Base-by-base conservation (phyloP, 2,113 vertebrate species). In the Argyrosomus japonicus region DNA sequence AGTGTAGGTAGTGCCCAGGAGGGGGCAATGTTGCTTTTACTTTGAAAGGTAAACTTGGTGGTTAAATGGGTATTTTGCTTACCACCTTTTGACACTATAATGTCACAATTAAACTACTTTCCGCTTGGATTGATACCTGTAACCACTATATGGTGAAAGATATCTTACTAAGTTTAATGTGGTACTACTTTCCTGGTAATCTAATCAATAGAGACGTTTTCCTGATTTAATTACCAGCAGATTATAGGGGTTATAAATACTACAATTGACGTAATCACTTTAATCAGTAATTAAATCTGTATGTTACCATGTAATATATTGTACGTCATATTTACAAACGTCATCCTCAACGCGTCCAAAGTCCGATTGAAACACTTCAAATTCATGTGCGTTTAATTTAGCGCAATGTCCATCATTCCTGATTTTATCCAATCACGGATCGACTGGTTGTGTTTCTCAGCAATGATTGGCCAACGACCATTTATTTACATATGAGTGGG, bases 401-500 rank as follows among this genome's bases (percentile, higher is more conserved):
- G 14, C 0, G 2, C 5, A 14, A 19, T 47, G 51, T 25, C 81
- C 77, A 32, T 77, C 53, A 68, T 25, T 65, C 36, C 21, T 21
- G 7, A 40, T 57, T 0, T 11, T 10, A n/a, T 10, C 86, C 83
- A 81, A 83, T 89, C 60, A 63, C 0, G 0, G 18, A 5, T 29
- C 10, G 3, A 3, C 5, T 45, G 11, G 3, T 23, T 61, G 7
- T 76, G 12, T 57, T 9, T 2, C 3, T 29, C 11, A 48, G 68
- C 21, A 2, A 4, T 29, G 15, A 86, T 91, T 91, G 87, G 89
- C 15, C 65, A 29, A 0, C 2, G 0, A 0, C 0, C 15, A 0
- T 27, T 23, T 82, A 69, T 83, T 82, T 71, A 65, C 51, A 64
- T 81, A 8, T 13, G 43, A 15, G 19, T 85, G n/a, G 88, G 87